Base-by-base conservation (phyloP, 2,888 invertebrate genomes). In the Agrochola macilenta region DNA sequence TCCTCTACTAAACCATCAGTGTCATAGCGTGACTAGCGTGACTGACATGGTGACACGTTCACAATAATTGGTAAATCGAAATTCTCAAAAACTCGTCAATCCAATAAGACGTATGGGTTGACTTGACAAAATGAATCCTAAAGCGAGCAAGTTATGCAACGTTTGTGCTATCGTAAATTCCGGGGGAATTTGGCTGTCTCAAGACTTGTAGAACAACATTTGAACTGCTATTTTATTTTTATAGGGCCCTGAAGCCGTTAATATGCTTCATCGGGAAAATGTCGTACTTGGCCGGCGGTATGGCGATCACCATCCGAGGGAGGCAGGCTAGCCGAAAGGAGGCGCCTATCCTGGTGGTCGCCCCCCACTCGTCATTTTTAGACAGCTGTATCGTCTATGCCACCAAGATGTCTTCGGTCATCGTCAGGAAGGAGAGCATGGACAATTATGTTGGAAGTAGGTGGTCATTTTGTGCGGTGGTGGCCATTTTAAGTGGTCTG, bases 361-460 rank as follows among this genome's bases (percentile, higher is more conserved):
- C 99, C 1, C 99, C 99, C 7, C 99, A 99, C 95, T 98, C 99
- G 77, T 98, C 98, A 11, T 99, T 98, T 97, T 97, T 99, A 91
- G 99, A 99, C 95, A 98, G 98, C 90, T 98, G 99, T 90, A 98
- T 98, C 89, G 98, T 98, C 91, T 98, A 98, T 93, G 98, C 98
- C 87, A 98, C 98, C 77, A 98, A 98, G 92, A 98, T 98, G 95
- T 98, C 98, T 14, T 98, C 98, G 23, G 98, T 98, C 93, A 98
- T 99, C 94, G 98, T 98, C 85, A 97, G 98, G 93, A 97, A 98
- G 89, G 98, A 98, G 93, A 98, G 98, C 93, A 97, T 97, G 94
- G 98, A 98, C 93, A 98, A 98, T 89, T 98, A 98, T 92, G 98
- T 98, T 93, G 98, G 99, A 97, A 98, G 99, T 99, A 98, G 95